Evolutionary conservation across 2,113 vertebrate genomes (phyloP).

Genomic region (Eclectus roratus): DNA sequence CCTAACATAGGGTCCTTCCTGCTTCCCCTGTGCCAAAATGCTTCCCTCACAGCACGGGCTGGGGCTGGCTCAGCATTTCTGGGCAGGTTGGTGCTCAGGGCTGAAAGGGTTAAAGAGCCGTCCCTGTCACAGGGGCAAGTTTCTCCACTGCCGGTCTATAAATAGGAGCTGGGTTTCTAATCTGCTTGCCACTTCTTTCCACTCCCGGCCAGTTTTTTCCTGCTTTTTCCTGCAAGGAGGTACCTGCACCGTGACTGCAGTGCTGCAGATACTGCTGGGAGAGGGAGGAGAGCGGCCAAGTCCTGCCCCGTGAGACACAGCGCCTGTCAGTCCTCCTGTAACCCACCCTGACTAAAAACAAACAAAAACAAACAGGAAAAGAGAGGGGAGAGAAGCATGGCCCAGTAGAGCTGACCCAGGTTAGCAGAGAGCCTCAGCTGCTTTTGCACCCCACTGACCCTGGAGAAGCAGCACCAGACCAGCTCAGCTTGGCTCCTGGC

Average conservation of each 20-base stretch:
- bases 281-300: background rate
- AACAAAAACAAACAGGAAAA: background rate
- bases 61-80: background rate
- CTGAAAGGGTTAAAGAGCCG: constrained; percentile 26
- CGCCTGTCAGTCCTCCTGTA: background rate
- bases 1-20: accelerated
- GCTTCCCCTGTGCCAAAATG: background rate
- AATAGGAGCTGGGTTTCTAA: constrained; percentile 71
- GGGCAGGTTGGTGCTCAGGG: background rate
- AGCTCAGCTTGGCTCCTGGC: background rate
- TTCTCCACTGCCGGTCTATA: constrained; percentile 46
- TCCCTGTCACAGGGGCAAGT: constrained; percentile 27
- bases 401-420: background rate
- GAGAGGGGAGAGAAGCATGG: background rate
- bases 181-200: constrained; percentile 59
- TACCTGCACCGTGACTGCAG: background rate
- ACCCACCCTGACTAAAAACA: background rate
- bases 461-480: background rate
- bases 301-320: accelerated
- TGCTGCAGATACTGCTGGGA: background rate
- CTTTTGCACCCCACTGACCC: background rate
- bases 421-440: background rate
- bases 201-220: constrained; percentile 69
- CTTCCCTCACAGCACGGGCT: background rate
- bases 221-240: constrained; percentile 61